phyloP scores from a whole-genome alignment of 2,113 vertebrate species.

The Ifrita kowaldi region DNA sequence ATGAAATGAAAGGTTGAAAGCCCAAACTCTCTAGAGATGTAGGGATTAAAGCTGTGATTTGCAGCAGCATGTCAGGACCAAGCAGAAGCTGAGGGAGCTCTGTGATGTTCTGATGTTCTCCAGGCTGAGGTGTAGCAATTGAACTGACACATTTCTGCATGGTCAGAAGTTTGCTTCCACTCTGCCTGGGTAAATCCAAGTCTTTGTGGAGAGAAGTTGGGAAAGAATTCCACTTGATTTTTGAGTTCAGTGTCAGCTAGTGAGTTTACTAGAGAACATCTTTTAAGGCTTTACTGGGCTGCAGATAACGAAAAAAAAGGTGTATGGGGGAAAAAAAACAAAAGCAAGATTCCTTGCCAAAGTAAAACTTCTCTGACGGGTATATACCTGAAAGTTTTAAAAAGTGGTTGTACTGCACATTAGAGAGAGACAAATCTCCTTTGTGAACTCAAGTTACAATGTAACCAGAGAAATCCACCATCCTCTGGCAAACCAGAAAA shows the following conservation, averaged over 20 bases:
- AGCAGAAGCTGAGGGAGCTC: background rate
- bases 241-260: background rate
- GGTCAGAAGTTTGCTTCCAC: background rate
- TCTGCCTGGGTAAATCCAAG: background rate
- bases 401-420: background rate
- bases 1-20: background rate
- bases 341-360: background rate
- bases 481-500: background rate
- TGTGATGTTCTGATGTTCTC: background rate
- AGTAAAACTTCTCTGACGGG: background rate
- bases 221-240: background rate
- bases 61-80: accelerated
- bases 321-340: background rate
- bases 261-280: background rate
- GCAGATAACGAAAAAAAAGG: background rate
- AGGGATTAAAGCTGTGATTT: background rate
- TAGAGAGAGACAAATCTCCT: background rate
- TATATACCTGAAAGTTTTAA: background rate
- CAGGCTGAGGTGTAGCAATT: background rate
- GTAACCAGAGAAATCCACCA: background rate
- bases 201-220: background rate
- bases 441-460: background rate
- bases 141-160: background rate
- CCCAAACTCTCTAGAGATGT: background rate
- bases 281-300: background rate